Evolutionary conservation across 2,888 invertebrate genomes (phyloP).

Genomic region (Megamerina dolium): DNA sequence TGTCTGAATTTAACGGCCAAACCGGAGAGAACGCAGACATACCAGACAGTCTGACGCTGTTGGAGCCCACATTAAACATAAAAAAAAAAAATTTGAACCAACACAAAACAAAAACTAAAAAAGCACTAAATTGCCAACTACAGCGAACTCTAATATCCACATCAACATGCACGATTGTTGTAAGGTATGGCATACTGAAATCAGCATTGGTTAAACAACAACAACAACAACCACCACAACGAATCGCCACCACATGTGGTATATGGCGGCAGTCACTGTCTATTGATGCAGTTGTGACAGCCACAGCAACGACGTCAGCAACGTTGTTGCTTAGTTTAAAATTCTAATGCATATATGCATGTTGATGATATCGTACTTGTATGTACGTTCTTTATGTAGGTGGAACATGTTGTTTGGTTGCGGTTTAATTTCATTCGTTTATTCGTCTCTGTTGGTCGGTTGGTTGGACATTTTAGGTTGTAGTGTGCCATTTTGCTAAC

Average conservation of each 20-base stretch:
- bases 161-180: no score
- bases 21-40: no score
- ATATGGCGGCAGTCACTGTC: conserved; percentile 7
- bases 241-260: conserved; percentile 4
- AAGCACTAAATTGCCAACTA: not conserved
- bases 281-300: conserved; percentile 9
- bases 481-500: no score
- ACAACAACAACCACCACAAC: conserved; percentile 4
- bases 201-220: not conserved
- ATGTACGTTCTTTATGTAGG: not conserved
- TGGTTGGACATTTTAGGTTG: no score
- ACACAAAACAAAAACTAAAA: not conserved
- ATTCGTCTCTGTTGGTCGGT: not conserved
- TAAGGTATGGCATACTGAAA: not conserved
- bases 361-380: not conserved
- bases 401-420: conserved; percentile 2
- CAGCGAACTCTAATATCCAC: no score
- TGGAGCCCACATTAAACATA: conserved; percentile 38
- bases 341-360: conserved; percentile 20
- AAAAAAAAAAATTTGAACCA: not conserved
- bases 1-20: no score
- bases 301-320: conserved; percentile 7
- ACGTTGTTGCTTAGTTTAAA: no score
- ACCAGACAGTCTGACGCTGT: conserved; percentile 49
- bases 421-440: no score